phyloP scores from a whole-genome alignment of 2,797 vertebrate genomes.

The Apogon talboti region DNA sequence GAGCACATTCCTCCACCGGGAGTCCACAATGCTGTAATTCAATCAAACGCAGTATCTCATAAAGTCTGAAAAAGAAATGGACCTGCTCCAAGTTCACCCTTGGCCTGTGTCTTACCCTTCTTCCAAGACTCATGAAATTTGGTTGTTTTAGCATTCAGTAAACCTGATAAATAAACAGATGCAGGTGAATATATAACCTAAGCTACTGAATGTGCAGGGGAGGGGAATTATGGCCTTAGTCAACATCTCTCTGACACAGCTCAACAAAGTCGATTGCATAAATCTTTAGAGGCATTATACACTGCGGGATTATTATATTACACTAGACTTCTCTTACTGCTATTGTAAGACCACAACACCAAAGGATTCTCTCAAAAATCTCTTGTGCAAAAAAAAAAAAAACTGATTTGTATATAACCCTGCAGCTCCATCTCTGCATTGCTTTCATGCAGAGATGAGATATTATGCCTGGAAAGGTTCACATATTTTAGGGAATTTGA shows the following conservation, averaged over 20 bases:
- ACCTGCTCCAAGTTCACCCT: too few relatives aligned
- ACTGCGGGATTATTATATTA: conserved; percentile 1
- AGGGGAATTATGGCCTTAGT: not conserved
- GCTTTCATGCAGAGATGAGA: conserved; percentile 40
- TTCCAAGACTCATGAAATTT: too few relatives aligned
- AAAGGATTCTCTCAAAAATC: conserved; percentile 10
- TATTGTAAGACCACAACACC: not conserved
- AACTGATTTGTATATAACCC: conserved; percentile 12
- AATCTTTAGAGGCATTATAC: conserved; percentile 4
- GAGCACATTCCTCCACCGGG: too few relatives aligned
- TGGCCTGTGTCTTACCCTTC: too few relatives aligned
- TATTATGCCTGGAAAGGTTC: conserved; percentile 16
- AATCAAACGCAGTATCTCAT: too few relatives aligned
- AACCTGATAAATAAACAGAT: too few relatives aligned
- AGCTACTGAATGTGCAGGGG: not conserved
- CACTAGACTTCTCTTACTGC: not conserved
- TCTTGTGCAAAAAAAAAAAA: conserved; percentile 21
- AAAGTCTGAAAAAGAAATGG: too few relatives aligned
- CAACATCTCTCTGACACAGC: conserved; percentile 2
- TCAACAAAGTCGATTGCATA: not conserved
- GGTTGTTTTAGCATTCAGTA: too few relatives aligned
- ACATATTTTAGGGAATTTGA: conserved; percentile 37
- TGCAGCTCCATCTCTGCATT: conserved; percentile 7
- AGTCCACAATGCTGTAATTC: too few relatives aligned
- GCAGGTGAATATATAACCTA: too few relatives aligned